Evolutionary conservation across 1,140 invertebrate species (phyloP).

Genomic region (Bombus superbus): DNA sequence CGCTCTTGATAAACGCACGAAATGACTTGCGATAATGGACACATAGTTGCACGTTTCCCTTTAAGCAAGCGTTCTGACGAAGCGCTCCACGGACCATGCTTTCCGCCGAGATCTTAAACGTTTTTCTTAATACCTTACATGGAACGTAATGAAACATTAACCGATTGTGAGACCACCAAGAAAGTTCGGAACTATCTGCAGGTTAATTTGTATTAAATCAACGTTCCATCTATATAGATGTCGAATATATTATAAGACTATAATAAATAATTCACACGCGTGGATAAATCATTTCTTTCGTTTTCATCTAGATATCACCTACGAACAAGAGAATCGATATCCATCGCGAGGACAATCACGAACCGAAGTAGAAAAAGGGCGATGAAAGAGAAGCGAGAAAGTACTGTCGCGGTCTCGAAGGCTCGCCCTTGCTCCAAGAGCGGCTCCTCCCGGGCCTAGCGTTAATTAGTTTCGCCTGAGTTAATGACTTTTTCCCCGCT

Average conservation of each 20-base stretch:
- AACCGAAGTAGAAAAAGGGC: conserved; percentile 49
- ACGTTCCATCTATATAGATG: background rate
- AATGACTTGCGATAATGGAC: conserved; percentile 14
- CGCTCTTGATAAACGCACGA: background rate
- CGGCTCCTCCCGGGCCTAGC: conserved; percentile 65
- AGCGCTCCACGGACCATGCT: background rate
- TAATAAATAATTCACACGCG: background rate
- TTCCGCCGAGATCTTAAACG: background rate
- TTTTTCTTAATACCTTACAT: background rate
- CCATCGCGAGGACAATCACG: conserved; percentile 33
- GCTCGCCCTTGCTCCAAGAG: conserved; percentile 35
- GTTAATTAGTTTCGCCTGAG: conserved; percentile 83
- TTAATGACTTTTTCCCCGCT: conserved; percentile 83
- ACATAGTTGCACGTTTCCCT: background rate
- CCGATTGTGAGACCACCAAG: background rate
- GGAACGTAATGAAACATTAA: background rate
- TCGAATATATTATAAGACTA: background rate
- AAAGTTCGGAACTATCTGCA: background rate
- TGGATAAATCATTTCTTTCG: background rate
- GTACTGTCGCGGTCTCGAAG: conserved; percentile 31
- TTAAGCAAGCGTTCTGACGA: background rate
- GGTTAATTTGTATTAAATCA: background rate
- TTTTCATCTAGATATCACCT: background rate
- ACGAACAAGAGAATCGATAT: conserved; percentile 42
- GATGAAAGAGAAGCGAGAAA: conserved; percentile 30